Evolutionary conservation across 2,888 invertebrate species (phyloP).

Genomic region (Macaria notata): DNA sequence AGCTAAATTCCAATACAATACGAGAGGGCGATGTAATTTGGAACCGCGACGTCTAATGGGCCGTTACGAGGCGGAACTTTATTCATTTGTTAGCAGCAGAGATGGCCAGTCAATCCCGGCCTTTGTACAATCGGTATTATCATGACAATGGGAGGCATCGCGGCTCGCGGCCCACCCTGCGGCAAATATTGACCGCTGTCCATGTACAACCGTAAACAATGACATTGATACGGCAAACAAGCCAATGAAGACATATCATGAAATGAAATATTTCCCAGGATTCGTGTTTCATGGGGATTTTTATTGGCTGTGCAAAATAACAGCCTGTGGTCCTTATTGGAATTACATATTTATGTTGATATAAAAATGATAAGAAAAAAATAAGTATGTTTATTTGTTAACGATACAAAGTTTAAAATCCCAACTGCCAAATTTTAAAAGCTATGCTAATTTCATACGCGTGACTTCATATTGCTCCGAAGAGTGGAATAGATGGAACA

Average conservation of each 20-base stretch:
- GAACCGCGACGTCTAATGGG: conserved; percentile 56
- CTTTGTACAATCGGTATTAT: conserved; percentile 37
- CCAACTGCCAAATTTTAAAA: too few relatives aligned
- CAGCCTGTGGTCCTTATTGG: background rate
- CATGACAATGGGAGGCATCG: conserved; percentile 49
- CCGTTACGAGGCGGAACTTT: conserved; percentile 53
- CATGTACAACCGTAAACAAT: conserved; percentile 40
- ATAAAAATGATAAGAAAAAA: too few relatives aligned
- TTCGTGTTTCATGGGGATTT: conserved; percentile 23
- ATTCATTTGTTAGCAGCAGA: conserved; percentile 47
- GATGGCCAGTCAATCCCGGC: background rate
- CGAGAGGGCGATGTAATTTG: conserved; percentile 56
- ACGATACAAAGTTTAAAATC: too few relatives aligned
- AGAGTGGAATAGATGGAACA: too few relatives aligned
- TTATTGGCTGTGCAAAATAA: conserved; percentile 15
- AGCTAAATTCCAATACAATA: conserved; percentile 62
- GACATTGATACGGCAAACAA: conserved; percentile 38
- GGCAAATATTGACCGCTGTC: conserved; percentile 54
- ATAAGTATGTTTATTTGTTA: too few relatives aligned
- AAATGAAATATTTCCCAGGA: conserved; percentile 24
- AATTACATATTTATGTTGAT: too few relatives aligned
- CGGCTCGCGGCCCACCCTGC: conserved; percentile 29
- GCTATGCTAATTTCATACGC: too few relatives aligned
- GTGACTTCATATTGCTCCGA: too few relatives aligned
- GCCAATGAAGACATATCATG: conserved; percentile 36